Base-by-base conservation (phyloP, 2,113 vertebrate species). In the Xenus cinereus region DNA sequence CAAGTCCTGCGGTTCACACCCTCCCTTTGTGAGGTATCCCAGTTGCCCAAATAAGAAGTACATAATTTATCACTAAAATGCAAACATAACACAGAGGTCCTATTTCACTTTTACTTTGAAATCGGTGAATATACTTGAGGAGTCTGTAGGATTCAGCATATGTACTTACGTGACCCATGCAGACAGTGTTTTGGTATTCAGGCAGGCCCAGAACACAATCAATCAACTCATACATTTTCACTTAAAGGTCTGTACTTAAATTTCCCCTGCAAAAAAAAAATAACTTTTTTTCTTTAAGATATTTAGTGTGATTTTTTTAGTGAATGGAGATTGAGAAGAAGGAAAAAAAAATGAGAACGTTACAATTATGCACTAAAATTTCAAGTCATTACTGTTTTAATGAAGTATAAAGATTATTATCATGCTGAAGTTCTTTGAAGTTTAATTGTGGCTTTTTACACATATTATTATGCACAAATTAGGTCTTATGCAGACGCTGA, bases 371-470 rank as follows among this genome's bases (percentile, higher is more conserved):
- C 32, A 72, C 35, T 69, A 57, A 69, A 86, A 86, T 37, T 77
- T 84, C 10, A 91, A 75, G 63, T 79, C 50, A 75, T 50, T 88
- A 37, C 39, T 77, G 21, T 83, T 96, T 62, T 89, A 93, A 80
- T 56, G 20, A 85, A 91, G 37, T 73, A 71, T 66, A 73, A 90
- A 85, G 66, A 84, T 69, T 3, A 68, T 66, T 87, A 76, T 91
- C 27, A 12, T 59, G 37, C 43, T 83, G 59, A 80, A 77, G 10
- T 59, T 83, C 75, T 88, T 90, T 94, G 75, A 94, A 88, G 50
- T 86, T 91, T 82, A 84, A 59, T 54, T 87, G 46, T 93, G 59
- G 20, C 37, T 74, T 88, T 91, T 94, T 95, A 60, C 41, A 88
- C 14, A n/a, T 37, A 26, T 59, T 93, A 46, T 66, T 84, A 39